Evolutionary conservation across 1,140 invertebrate species (phyloP).

Genomic region (Drosophila kanapiae): DNA sequence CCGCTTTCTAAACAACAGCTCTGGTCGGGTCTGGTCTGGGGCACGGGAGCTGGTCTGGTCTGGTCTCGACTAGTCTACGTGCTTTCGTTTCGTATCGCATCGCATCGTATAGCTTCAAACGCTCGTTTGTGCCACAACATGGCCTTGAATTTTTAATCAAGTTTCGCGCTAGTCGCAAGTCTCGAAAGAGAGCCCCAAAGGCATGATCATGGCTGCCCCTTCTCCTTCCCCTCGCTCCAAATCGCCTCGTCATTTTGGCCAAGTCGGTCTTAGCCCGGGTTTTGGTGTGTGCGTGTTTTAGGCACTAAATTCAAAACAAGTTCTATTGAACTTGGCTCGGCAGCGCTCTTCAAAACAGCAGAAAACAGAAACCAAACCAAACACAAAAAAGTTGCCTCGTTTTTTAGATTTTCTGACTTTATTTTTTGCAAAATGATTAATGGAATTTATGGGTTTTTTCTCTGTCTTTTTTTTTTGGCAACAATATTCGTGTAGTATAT

Average conservation of each 20-base stretch:
- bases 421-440: conserved; percentile 71
- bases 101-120: conserved; percentile 60
- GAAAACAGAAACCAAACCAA: conserved; percentile 23
- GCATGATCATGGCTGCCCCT: conserved; percentile 45
- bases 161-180: conserved; percentile 64
- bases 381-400: conserved; percentile 34
- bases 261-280: conserved; percentile 35
- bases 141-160: conserved; percentile 84
- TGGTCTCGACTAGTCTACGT: conserved; percentile 29
- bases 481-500: conserved; percentile 23
- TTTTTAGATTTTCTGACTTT: conserved; percentile 39
- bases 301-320: conserved; percentile 73
- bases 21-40: conserved; percentile 15
- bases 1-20: conserved; percentile 73
- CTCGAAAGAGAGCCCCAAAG: conserved; percentile 54
- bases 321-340: conserved; percentile 76
- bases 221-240: not conserved
- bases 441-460: conserved; percentile 53
- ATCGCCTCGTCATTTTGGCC: conserved; percentile 51
- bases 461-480: conserved; percentile 17
- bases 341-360: conserved; percentile 38
- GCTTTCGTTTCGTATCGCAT: conserved; percentile 32
- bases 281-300: conserved; percentile 51
- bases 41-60: conserved; percentile 15
- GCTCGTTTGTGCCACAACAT: conserved; percentile 71